These are phyloP conservation scores for Caenorhabditis japonica DNA, from an alignment of 2,888 invertebrate species.

Conservation along the genomic window DNA sequence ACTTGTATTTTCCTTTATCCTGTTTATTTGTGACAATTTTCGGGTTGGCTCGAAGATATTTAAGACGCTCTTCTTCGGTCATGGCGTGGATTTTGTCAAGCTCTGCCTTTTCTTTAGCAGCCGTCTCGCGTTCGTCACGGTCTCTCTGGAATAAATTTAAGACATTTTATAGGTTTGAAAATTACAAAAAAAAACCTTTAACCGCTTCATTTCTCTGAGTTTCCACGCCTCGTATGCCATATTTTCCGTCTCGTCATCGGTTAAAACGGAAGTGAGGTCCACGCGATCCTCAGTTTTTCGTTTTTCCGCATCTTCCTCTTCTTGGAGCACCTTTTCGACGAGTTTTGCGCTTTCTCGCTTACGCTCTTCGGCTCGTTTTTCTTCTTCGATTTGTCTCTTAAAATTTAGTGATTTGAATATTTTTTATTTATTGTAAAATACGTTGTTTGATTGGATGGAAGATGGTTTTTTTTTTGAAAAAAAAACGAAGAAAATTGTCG, in stretches of 20 bases:
- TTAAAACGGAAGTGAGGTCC: slow-evolving; percentile 72
- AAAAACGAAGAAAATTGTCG: no score
- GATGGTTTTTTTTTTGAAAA: no score
- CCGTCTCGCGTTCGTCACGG: slow-evolving; percentile 63
- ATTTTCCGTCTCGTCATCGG: slow-evolving; percentile 77
- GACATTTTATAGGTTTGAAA: no score
- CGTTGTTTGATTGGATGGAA: no score
- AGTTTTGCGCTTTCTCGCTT: slow-evolving; percentile 88
- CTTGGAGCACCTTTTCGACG: slow-evolving; percentile 79
- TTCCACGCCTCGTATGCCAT: slow-evolving; percentile 87
- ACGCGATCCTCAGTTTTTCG: slow-evolving; percentile 76
- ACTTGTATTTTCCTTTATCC: slow-evolving; percentile 97
- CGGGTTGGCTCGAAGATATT: slow-evolving; percentile 90
- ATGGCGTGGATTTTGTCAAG: slow-evolving; percentile 91
- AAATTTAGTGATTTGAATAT: no score
- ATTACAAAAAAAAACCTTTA: no score
- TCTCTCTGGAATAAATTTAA: slow-evolving; percentile 23
- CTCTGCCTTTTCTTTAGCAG: slow-evolving; percentile 73
- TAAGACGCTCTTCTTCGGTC: slow-evolving; percentile 94
- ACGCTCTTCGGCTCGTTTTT: slow-evolving; percentile 89
- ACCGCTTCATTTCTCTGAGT: slow-evolving; percentile 91
- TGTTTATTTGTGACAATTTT: slow-evolving; percentile 93
- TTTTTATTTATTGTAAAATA: no score
- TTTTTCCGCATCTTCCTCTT: slow-evolving; percentile 86
- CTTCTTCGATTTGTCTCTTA: slow-evolving; percentile 87